These are phyloP conservation scores for Dermatophagoides farinae DNA, from an alignment of 1,140 invertebrate species.

Conservation along the genomic window DNA sequence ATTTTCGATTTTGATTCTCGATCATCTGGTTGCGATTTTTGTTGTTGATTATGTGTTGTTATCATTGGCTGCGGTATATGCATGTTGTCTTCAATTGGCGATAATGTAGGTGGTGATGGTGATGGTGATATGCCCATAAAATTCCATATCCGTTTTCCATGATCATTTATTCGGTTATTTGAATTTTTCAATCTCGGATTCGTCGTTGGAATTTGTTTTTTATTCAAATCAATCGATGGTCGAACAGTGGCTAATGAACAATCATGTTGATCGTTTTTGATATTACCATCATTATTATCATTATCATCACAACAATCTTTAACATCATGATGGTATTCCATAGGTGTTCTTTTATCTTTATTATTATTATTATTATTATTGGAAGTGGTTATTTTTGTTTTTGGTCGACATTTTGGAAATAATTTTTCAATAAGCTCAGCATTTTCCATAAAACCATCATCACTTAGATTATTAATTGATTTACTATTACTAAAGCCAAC, in stretches of 20 bases:
- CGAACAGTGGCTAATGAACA: background rate
- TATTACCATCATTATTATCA: background rate
- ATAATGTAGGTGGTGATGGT: background rate
- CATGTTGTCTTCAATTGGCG: background rate
- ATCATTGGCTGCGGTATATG: background rate
- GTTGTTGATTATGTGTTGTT: background rate
- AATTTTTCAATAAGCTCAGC: constrained; percentile 54
- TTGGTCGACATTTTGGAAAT: constrained; percentile 57
- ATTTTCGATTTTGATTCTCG: background rate
- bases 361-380: constrained; percentile 27
- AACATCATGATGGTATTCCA: background rate
- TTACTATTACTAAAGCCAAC: too few species aligned
- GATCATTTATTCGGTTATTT: background rate
- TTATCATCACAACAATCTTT: background rate
- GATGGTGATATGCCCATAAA: constrained; percentile 9
- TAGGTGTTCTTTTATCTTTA: constrained; percentile 16
- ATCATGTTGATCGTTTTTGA: background rate
- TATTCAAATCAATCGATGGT: background rate
- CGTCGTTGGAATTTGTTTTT: background rate
- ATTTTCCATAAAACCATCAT: constrained; percentile 18
- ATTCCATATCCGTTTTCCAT: background rate
- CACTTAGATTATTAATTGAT: too few species aligned
- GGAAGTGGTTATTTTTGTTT: constrained; percentile 30
- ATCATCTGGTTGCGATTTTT: background rate
- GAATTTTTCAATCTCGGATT: background rate